Base-by-base conservation (phyloP, 2,113 vertebrate species). In the Strigops habroptila region DNA sequence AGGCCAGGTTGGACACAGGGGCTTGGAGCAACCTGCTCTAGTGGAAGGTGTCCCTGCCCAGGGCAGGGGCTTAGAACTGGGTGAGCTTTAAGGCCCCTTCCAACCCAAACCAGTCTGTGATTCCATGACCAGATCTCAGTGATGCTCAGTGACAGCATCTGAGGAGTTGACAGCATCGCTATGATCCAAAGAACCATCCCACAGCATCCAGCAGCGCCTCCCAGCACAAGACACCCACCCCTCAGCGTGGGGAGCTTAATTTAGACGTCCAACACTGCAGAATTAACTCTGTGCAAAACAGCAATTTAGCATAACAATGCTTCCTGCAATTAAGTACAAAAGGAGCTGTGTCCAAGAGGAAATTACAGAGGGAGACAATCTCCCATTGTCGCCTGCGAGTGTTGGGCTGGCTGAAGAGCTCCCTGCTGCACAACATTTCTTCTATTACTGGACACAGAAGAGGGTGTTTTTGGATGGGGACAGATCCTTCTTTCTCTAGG, bases 221-320 rank as follows among this genome's bases (percentile, higher is more conserved):
- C 35, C 39, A 23, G 23, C 37, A 18, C 46, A 12, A 12, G 23
- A 49, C 69, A 21, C 30, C 10, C 1, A 4, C 76, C 79, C 65
- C 89, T 60, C 22, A 17, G 76, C 37, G 4, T 41, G 5, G 88
- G 92, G 82, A 90, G 74, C 95, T 94, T 94, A 71, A 96, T 97
- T 97, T 91, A 94, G 93, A 96, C 37, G 37, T 60, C 30, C 91
- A 83, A 91, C 90, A 57, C 91, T 3, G 46, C 67, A 23, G 92
- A 94, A 91, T 84, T 92, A 96, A 86, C 78, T 96, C 69, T 0
- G 84, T 93, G 94, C 95, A 97, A 95, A 97, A 95, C 79, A 94
- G 67, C 95, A 97, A 96, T 97, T 97, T 97, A 97, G 93, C 97
- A 94, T 83, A 96, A 97, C 91, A 95, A 97, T 95, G 81, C 93